Percentiles rank a stretch among this genome's conserved stretches.
Evolutionary conservation across 2,888 invertebrate species (phyloP).

Genomic region (Alsophila aescularia): DNA sequence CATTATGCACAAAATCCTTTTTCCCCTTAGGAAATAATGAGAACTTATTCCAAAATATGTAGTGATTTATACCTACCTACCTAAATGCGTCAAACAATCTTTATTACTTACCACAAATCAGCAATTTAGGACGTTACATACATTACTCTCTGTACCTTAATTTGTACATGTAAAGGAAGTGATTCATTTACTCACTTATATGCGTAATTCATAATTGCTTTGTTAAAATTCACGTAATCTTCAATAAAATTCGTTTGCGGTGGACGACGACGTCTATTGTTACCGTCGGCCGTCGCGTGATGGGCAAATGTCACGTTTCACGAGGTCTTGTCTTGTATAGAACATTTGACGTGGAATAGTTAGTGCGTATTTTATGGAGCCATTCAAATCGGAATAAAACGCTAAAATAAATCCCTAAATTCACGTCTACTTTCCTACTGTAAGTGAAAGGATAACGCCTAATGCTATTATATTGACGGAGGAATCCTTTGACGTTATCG

Average conservation of each 20-base stretch:
- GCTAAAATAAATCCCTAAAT: conserved; percentile 24
- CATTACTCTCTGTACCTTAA: not conserved
- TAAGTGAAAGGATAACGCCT: conserved; percentile 11
- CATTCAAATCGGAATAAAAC: conserved; percentile 34
- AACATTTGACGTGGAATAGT: conserved; percentile 28
- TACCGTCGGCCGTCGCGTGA: conserved; percentile 29
- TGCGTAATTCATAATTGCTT: conserved; percentile 1
- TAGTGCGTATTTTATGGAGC: conserved; percentile 35
- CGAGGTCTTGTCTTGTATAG: conserved; percentile 23
- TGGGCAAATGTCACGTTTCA: conserved; percentile 28
- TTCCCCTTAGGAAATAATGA: too few species aligned
- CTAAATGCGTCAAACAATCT: not conserved
- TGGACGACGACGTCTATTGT: not conserved
- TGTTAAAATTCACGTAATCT: not conserved
- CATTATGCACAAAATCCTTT: too few species aligned
- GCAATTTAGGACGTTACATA: not conserved
- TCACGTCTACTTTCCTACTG: conserved; percentile 13
- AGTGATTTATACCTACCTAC: too few species aligned
- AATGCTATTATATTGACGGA: conserved; percentile 1
- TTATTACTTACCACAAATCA: not conserved
- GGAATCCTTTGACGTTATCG: conserved; percentile 11
- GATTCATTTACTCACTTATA: not conserved
- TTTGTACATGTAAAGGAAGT: not conserved
- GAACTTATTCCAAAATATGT: too few species aligned
- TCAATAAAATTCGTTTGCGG: not conserved